Evolutionary conservation across 2,888 invertebrate genomes (phyloP).

Genomic region (Acleris holmiana): DNA sequence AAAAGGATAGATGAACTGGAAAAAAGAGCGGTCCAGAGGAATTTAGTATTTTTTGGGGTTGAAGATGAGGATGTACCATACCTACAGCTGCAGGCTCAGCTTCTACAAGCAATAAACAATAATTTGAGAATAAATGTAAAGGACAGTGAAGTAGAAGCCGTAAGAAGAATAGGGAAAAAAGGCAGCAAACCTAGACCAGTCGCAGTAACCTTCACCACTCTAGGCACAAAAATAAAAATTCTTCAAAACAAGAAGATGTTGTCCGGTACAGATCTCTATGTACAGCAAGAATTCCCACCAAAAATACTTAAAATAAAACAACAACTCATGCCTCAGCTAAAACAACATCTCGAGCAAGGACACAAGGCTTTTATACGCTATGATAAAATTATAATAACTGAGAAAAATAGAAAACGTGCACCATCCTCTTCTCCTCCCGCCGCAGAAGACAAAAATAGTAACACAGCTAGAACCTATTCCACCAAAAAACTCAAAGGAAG

Average conservation of each 20-base stretch:
- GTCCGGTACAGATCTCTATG: no score
- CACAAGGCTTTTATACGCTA: not conserved
- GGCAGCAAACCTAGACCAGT: not conserved
- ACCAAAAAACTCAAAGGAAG: not conserved
- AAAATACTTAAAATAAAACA: not conserved
- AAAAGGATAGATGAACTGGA: no score
- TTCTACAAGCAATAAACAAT: no score
- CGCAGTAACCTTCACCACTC: not conserved
- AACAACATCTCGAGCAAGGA: not conserved
- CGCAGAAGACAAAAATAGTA: no score
- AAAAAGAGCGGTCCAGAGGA: no score
- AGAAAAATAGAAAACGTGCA: no score
- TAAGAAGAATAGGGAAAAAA: not conserved
- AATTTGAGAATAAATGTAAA: no score
- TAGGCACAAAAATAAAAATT: not conserved
- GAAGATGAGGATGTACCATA: no score
- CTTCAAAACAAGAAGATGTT: not conserved
- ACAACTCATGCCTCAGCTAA: not conserved
- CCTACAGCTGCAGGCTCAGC: no score
- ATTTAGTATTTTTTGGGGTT: no score
- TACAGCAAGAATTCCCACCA: not conserved
- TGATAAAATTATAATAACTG: no score
- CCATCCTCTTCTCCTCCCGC: not conserved
- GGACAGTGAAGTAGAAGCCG: slow-evolving; percentile 3
- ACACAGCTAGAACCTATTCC: no score